phyloP scores from a whole-genome alignment of 2,888 invertebrate species.

The Scaptomyza tumidula region DNA sequence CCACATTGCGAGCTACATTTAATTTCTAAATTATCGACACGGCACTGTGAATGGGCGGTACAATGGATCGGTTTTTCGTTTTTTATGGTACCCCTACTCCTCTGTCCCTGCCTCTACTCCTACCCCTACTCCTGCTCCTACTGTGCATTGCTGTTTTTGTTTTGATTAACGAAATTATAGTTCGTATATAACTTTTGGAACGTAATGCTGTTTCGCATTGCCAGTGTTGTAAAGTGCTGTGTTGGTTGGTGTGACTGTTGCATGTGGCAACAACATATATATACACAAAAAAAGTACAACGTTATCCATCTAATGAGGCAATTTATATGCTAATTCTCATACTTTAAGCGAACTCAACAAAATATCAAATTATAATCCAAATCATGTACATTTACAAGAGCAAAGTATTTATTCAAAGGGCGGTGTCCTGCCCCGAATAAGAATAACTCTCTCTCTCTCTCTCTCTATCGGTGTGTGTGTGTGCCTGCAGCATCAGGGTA shows the following conservation, averaged over 20 bases:
- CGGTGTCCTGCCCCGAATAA: too few species aligned
- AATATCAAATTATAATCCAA: constrained; percentile 77
- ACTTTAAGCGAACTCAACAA: constrained; percentile 35
- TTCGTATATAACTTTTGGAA: constrained; percentile 16
- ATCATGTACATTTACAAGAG: constrained; percentile 18
- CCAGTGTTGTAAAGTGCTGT: constrained; percentile 25
- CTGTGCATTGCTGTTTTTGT: constrained; percentile 69
- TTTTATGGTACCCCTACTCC: constrained; percentile 4
- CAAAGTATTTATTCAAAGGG: too few species aligned
- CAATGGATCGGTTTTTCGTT: constrained; percentile 21
- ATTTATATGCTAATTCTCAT: constrained; percentile 74
- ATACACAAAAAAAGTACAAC: constrained; percentile 33
- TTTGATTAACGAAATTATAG: constrained; percentile 71
- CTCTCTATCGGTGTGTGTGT: constrained; percentile 31
- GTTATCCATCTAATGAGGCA: constrained; percentile 44
- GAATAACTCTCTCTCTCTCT: neutral
- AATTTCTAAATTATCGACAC: constrained; percentile 77
- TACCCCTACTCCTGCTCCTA: constrained; percentile 7
- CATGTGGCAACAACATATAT: constrained; percentile 25
- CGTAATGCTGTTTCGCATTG: neutral
- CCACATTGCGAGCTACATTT: constrained; percentile 60
- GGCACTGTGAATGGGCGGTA: constrained; percentile 62
- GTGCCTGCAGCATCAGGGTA: constrained; percentile 51
- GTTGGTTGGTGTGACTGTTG: constrained; percentile 19
- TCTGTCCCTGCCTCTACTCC: neutral